A percentile compares a stretch with the other conserved stretches of the same genome.
These are phyloP conservation scores for Gadopsis bispinosus DNA, from an alignment of 2,797 vertebrate species.

Conservation along the genomic window DNA sequence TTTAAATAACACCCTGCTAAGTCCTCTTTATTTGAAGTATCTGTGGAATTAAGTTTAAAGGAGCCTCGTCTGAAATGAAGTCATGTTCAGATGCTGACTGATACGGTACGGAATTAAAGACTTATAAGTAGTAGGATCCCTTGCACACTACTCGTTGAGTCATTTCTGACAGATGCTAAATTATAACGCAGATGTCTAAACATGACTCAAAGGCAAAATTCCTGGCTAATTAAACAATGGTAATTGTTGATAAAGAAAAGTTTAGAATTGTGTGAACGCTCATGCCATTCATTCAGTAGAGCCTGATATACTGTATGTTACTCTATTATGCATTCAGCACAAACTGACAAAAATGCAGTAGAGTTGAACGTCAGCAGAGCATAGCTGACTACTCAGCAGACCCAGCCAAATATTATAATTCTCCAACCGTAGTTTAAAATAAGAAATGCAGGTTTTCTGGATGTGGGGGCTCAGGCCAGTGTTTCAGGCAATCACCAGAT, in stretches of 20 bases:
- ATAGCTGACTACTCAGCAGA: slow-evolving; percentile 54
- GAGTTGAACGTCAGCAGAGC: slow-evolving; percentile 48
- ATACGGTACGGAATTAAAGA: slow-evolving; percentile 5
- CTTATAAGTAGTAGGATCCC: background rate
- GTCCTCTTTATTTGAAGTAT: slow-evolving; percentile 40
- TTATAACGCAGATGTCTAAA: slow-evolving; percentile 6
- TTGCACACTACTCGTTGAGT: background rate
- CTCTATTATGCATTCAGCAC: slow-evolving; percentile 55
- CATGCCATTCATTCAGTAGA: slow-evolving; percentile 35
- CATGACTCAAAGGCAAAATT: background rate
- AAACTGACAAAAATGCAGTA: slow-evolving; percentile 47
- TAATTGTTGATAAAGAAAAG: background rate
- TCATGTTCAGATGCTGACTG: background rate
- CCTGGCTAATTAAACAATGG: slow-evolving; percentile 16
- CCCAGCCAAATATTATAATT: slow-evolving; percentile 61
- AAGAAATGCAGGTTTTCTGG: slow-evolving; percentile 63
- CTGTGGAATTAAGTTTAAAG: slow-evolving; percentile 38
- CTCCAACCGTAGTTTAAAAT: slow-evolving; percentile 58
- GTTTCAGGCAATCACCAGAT: slow-evolving; percentile 61
- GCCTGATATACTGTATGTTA: slow-evolving; percentile 12
- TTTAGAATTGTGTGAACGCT: slow-evolving; percentile 28
- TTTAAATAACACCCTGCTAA: slow-evolving; percentile 56
- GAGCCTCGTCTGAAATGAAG: slow-evolving; percentile 4
- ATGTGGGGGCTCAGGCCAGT: slow-evolving; percentile 44
- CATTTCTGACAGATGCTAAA: background rate